Evolutionary conservation across 2,113 vertebrate species (phyloP), one percentile per base, ranked within the genome.

Genomic region (Dendropsophus ebraccatus): DNA sequence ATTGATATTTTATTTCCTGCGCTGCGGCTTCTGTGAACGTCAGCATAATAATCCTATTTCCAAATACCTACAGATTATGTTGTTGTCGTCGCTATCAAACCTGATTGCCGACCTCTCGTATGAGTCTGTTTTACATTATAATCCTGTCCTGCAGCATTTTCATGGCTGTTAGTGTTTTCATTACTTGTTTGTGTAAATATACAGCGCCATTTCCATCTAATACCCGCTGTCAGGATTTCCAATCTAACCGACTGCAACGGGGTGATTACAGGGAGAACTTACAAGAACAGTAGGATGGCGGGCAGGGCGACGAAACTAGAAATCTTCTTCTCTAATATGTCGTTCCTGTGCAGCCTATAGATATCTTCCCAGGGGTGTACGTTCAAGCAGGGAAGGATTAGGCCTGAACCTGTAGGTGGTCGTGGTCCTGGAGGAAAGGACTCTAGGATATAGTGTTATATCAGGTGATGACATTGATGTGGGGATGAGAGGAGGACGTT

Each of bases 111-210:
- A 79, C 52, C 52, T 58, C 75, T 52, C 28, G 74, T 56, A 54
- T 12, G n/a, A 54, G 49, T 56, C 30, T 37, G 76, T 79, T n/a
- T 58, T 56, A 79, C 76, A 56, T 58, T 79, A 32, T 79, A 79
- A 79, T 79, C 76, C 50, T 56, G 76, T 79, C 52, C 76, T 79
- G 50, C 52, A 56, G 76, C 76, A 56, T 79, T 79, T 56, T 79
- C 28, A 56, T 56, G 76, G 52, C 76, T 58, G 52, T 79, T 79
- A 56, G 28, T 30, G 30, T 37, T 58, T 41, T 79, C 21, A 79
- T 79, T 54, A 79, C 52, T 79, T 58, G 76, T 79, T 56, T 79
- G 30, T 28, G 76, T 58, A 35, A 79, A 79, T 79, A 79, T 56
- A 79, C 50, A 3, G 17, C 76, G 21, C 10, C 21, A 35, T 79